Evolutionary conservation across 2,113 vertebrate genomes (phyloP).

Genomic region (Oophaga pumilio): DNA sequence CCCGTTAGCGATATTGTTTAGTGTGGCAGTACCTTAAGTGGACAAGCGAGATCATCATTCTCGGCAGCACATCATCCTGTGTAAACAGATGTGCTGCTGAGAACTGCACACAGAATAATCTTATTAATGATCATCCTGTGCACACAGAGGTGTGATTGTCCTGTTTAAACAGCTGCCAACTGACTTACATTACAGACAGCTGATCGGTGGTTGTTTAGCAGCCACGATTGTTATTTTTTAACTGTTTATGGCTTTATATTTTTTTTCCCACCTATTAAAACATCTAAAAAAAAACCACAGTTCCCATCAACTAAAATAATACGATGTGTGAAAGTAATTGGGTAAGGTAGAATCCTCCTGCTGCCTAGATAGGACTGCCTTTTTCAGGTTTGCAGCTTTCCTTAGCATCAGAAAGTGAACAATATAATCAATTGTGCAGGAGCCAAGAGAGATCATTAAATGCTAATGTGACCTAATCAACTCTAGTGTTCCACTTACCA

Average conservation of each 20-base stretch:
- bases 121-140: too few species aligned
- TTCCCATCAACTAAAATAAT: not conserved
- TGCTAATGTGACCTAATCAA: conserved; percentile 44
- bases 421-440: conserved; percentile 41
- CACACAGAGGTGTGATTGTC: too few species aligned
- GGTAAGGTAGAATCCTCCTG: not conserved
- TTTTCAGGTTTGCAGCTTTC: not conserved
- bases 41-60: too few species aligned
- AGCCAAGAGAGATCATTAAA: conserved; percentile 46
- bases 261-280: not conserved
- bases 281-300: not conserved
- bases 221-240: not conserved
- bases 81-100: too few species aligned
- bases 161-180: too few species aligned
- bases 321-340: conserved; percentile 3
- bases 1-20: too few species aligned
- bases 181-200: too few species aligned
- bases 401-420: conserved; percentile 27
- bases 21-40: too few species aligned
- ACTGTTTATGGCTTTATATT: not conserved
- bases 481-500: conserved; percentile 34
- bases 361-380: not conserved
- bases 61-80: too few species aligned
- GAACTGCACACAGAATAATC: too few species aligned
- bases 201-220: too few species aligned